Conservation (phyloP, 2,888 invertebrate species). For the Seira musarum region DNA sequence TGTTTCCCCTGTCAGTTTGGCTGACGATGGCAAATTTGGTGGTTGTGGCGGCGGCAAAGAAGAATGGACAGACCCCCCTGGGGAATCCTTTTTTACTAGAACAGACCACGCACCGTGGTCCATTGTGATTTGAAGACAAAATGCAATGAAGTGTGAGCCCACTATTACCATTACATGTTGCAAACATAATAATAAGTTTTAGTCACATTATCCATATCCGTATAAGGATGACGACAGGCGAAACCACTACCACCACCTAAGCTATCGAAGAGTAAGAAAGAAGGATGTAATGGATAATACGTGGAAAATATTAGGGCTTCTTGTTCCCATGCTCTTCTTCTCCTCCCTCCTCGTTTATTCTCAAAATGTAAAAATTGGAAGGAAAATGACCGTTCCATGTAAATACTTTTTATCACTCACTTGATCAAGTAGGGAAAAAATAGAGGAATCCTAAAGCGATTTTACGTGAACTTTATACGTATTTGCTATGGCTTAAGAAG, state of each 20-base stretch:
- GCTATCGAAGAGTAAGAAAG: slow-evolving; percentile 11
- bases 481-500: too few relatives aligned
- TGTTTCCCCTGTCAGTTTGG: slow-evolving; percentile 33
- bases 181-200: too few relatives aligned
- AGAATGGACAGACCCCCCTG: slow-evolving; percentile 63
- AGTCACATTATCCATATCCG: too few relatives aligned
- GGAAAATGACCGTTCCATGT: slow-evolving; percentile 35
- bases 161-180: too few relatives aligned
- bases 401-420: slow-evolving; percentile 29
- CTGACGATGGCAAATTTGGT: slow-evolving; percentile 53
- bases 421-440: too few relatives aligned
- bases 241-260: too few relatives aligned
- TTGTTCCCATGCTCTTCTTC: slow-evolving; percentile 26
- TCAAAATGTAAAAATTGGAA: not conserved
- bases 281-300: slow-evolving; percentile 24
- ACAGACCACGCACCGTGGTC: slow-evolving; percentile 45
- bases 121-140: slow-evolving; percentile 31
- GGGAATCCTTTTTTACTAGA: slow-evolving; percentile 64
- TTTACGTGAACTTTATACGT: too few relatives aligned
- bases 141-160: too few relatives aligned
- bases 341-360: not conserved
- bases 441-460: too few relatives aligned
- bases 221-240: too few relatives aligned
- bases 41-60: slow-evolving; percentile 38
- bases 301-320: slow-evolving; percentile 25